These are phyloP conservation scores for Polyergus mexicanus DNA, from an alignment of 1,140 invertebrate species.

Conservation along the genomic window DNA sequence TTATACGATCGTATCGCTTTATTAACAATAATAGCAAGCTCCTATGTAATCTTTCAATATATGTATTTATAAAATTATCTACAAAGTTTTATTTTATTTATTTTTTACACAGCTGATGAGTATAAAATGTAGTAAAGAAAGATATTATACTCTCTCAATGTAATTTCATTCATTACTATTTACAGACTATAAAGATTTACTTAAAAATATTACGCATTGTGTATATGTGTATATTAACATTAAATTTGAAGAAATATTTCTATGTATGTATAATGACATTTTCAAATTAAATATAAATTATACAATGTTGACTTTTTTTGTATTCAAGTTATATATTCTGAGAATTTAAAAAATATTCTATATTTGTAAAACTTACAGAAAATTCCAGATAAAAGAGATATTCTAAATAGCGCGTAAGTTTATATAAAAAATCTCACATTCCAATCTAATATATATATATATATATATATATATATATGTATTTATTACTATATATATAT, in stretches of 20 bases:
- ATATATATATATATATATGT: slow-evolving; percentile 22
- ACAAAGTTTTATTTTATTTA: slow-evolving; percentile 17
- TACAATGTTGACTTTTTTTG: slow-evolving; percentile 19
- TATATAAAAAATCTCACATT: slow-evolving; percentile 59
- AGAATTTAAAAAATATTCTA: slow-evolving; percentile 42
- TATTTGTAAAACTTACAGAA: slow-evolving; percentile 65
- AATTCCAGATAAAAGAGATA: slow-evolving; percentile 65
- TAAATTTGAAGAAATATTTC: slow-evolving; percentile 61
- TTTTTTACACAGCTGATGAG: slow-evolving; percentile 63
- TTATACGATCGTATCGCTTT: slow-evolving; percentile 19
- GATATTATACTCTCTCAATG: slow-evolving; percentile 27
- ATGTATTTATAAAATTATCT: slow-evolving; percentile 56
- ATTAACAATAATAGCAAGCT: slow-evolving; percentile 56
- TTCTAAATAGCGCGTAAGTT: slow-evolving; percentile 65
- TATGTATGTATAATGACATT: slow-evolving; percentile 12
- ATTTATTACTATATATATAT: slow-evolving; percentile 21
- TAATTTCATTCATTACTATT: slow-evolving; percentile 46
- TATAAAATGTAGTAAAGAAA: slow-evolving; percentile 68
- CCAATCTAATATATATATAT: slow-evolving; percentile 54
- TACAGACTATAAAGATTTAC: slow-evolving; percentile 58
- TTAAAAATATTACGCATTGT: slow-evolving; percentile 56
- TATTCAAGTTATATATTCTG: slow-evolving; percentile 42
- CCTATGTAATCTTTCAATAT: background rate
- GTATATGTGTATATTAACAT: slow-evolving; percentile 18
- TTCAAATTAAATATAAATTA: slow-evolving; percentile 50